Evolutionary conservation across 2,797 vertebrate species (phyloP).

Genomic region (Acanthis flammea): DNA sequence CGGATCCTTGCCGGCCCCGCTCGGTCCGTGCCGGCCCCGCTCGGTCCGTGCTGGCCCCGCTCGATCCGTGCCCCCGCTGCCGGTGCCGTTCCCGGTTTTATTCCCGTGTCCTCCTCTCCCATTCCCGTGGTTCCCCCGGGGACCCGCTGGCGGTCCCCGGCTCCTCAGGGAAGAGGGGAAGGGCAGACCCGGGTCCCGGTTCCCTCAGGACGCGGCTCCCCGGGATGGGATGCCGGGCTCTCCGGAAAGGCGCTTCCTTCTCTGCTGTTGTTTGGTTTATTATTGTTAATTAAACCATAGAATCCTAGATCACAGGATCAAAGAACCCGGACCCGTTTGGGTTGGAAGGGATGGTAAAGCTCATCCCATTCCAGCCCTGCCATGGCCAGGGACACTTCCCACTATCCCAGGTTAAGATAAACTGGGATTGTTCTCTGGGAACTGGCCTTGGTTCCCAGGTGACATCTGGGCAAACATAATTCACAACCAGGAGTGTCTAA

Average conservation of each 20-base stretch:
- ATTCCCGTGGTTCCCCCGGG: neutral
- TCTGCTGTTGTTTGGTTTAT: neutral
- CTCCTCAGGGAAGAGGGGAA: neutral
- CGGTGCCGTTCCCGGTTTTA: neutral
- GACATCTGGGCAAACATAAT: too few species aligned
- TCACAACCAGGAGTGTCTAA: fast-evolving
- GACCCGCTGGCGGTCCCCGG: neutral
- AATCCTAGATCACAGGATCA: fast-evolving
- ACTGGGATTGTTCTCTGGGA: neutral
- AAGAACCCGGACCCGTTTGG: neutral
- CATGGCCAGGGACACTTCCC: neutral
- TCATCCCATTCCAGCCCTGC: neutral
- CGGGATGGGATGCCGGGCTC: fast-evolving
- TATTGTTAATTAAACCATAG: neutral
- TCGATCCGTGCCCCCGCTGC: neutral
- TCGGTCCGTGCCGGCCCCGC: neutral
- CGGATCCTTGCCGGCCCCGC: neutral
- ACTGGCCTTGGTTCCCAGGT: neutral
- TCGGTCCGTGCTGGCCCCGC: neutral
- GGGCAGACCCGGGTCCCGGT: neutral
- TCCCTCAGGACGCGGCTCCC: fast-evolving
- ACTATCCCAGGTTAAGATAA: neutral
- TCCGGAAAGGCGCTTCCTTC: fast-evolving
- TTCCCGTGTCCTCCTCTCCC: neutral
- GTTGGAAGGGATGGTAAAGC: neutral